These are phyloP conservation scores for Drosophila phalerata DNA, from an alignment of 2,888 invertebrate genomes.

Conservation along the genomic window DNA sequence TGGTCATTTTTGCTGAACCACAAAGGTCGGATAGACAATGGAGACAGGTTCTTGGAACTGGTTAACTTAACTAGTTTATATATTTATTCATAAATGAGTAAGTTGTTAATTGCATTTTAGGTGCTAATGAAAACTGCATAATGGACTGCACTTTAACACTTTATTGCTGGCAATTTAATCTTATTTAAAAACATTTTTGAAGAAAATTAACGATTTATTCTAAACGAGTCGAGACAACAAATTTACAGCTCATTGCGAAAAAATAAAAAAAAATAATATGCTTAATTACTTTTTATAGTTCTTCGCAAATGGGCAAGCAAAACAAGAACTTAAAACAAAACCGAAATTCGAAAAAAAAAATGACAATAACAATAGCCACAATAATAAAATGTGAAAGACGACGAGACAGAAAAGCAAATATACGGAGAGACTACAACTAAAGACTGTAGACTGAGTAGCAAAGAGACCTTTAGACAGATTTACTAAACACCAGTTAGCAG, in stretches of 20 bases:
- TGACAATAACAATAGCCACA: constrained; percentile 17
- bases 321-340: constrained; percentile 15
- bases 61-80: constrained; percentile 11
- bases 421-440: constrained; percentile 11
- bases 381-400: constrained; percentile 11
- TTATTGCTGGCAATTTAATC: constrained; percentile 15
- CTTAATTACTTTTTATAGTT: constrained; percentile 60
- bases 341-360: constrained; percentile 2
- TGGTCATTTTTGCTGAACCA: constrained; percentile 24
- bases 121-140: constrained; percentile 17
- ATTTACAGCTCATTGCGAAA: constrained; percentile 59
- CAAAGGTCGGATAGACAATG: constrained; percentile 25
- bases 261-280: constrained; percentile 32
- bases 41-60: constrained; percentile 17
- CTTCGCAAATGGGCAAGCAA: constrained; percentile 44
- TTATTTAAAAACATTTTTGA: background rate
- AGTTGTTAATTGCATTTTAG: constrained; percentile 9
- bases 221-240: constrained; percentile 20
- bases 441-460: constrained; percentile 18
- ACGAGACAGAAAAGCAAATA: constrained; percentile 2
- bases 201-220: constrained; percentile 32
- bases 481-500: constrained; percentile 36
- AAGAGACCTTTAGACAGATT: constrained; percentile 37
- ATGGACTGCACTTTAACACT: constrained; percentile 31
- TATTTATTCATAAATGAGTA: background rate